These are phyloP conservation scores for Dicerorhinus sumatrensis DNA, from an alignment of 2,113 vertebrate genomes.

Conservation along the genomic window DNA sequence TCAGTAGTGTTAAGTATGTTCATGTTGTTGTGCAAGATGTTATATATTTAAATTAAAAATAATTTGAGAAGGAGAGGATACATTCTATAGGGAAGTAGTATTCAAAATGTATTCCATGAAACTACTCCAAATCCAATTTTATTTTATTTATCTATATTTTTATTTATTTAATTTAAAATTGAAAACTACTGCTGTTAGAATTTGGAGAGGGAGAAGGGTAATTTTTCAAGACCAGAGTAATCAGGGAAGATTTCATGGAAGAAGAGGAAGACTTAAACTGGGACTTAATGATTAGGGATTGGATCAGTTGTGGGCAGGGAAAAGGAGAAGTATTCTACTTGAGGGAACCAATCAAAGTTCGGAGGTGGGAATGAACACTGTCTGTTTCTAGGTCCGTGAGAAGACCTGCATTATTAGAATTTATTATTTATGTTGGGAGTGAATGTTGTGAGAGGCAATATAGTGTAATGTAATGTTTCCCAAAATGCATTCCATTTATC, in stretches of 20 bases:
- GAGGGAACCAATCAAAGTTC: not conserved
- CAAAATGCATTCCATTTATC: not conserved
- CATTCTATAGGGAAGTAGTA: not conserved
- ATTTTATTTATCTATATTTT: conserved; percentile 14
- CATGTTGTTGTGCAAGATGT: not conserved
- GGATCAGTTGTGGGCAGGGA: not conserved
- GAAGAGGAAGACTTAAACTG: not conserved
- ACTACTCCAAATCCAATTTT: not conserved
- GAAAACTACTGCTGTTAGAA: not conserved
- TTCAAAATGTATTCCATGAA: conserved; percentile 9
- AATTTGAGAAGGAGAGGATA: not conserved
- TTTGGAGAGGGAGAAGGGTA: not conserved
- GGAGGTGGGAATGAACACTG: not conserved
- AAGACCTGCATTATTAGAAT: not conserved
- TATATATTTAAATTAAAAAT: conserved; percentile 8
- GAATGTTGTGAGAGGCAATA: not conserved
- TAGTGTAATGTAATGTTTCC: not conserved
- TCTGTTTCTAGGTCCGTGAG: not conserved
- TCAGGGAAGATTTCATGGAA: conserved; percentile 9
- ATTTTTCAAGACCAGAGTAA: not conserved
- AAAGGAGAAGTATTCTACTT: not conserved
- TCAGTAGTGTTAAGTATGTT: not conserved
- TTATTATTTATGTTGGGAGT: not conserved
- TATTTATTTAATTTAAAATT: not conserved
- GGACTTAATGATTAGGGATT: not conserved